A percentile compares a stretch with the other conserved stretches of the same genome.
Evolutionary conservation across 2,797 vertebrate species (phyloP).

Genomic region (Poeciliopsis gracilis): DNA sequence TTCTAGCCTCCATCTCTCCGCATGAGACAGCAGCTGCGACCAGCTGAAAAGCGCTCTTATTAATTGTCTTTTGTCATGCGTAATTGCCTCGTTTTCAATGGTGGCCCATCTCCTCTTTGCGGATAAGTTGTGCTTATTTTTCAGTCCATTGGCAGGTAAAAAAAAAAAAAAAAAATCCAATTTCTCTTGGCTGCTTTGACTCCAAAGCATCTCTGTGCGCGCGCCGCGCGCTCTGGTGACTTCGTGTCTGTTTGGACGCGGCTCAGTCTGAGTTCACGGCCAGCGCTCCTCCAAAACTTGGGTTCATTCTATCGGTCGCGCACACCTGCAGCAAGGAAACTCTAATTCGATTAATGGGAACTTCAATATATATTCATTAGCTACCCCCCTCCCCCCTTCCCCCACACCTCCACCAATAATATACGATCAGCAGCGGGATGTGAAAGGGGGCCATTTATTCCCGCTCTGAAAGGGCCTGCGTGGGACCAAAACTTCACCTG

Average conservation of each 20-base stretch:
- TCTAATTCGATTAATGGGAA: conserved; percentile 97
- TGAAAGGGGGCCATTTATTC: conserved; percentile 94
- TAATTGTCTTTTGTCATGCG: conserved; percentile 99
- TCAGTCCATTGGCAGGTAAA: conserved; percentile 49
- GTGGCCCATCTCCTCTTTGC: conserved; percentile 81
- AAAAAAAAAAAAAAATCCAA: conserved; percentile 25
- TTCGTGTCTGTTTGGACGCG: not conserved
- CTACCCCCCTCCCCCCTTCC: conserved; percentile 63
- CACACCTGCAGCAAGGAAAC: conserved; percentile 94
- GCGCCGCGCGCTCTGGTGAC: not conserved
- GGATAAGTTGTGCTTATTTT: conserved; percentile 65
- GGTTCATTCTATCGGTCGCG: conserved; percentile 84
- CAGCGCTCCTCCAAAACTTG: conserved; percentile 68
- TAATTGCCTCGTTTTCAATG: conserved; percentile 89
- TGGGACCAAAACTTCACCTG: conserved; percentile 98
- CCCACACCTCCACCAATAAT: conserved; percentile 76
- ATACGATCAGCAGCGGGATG: conserved; percentile 90
- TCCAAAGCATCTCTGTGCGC: not conserved
- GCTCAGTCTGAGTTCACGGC: conserved; percentile 24
- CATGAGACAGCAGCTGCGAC: conserved; percentile 94
- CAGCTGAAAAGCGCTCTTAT: conserved; percentile 90
- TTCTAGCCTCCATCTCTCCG: conserved; percentile 82
- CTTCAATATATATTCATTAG: conserved; percentile 97
- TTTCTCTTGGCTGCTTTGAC: conserved; percentile 4
- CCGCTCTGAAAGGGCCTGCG: conserved; percentile 90